A percentile compares a stretch with the other conserved stretches of the same genome.
Conservation (phyloP, 2,888 invertebrate species). For the Cataglyphis livida region DNA sequence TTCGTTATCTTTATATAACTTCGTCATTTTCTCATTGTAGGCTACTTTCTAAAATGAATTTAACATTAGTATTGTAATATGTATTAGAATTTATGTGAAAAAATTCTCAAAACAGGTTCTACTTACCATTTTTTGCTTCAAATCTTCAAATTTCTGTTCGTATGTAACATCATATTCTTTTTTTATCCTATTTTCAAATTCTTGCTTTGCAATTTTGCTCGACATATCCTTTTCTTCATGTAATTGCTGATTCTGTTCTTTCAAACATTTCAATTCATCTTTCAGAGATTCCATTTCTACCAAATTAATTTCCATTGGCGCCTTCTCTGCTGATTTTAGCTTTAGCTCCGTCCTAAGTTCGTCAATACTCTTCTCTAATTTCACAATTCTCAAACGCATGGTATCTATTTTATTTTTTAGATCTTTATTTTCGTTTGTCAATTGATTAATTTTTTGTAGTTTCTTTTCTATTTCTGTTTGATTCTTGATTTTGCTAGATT, state of each 20-base stretch:
- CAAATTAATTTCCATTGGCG: constrained; percentile 39
- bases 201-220: constrained; percentile 76
- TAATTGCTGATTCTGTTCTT: constrained; percentile 74
- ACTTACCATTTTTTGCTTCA: constrained; percentile 94
- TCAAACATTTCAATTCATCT: constrained; percentile 63
- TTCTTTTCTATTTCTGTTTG: constrained; percentile 72
- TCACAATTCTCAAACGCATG: constrained; percentile 75
- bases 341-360: constrained; percentile 74
- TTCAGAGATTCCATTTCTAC: constrained; percentile 55
- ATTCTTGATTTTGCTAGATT: constrained; percentile 68
- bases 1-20: constrained; percentile 87
- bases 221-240: constrained; percentile 64
- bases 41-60: constrained; percentile 83
- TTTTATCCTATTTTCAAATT: constrained; percentile 81
- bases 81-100: constrained; percentile 22
- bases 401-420: constrained; percentile 77
- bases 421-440: constrained; percentile 76
- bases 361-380: constrained; percentile 79
- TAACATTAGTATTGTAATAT: constrained; percentile 47
- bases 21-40: constrained; percentile 88
- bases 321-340: constrained; percentile 49
- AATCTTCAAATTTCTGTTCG: constrained; percentile 91
- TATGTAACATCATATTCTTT: constrained; percentile 89
- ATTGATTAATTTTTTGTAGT: constrained; percentile 72
- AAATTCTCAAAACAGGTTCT: constrained; percentile 11